These are phyloP conservation scores for Monomorium pharaonis DNA, from an alignment of 1,140 invertebrate genomes.

Conservation along the genomic window DNA sequence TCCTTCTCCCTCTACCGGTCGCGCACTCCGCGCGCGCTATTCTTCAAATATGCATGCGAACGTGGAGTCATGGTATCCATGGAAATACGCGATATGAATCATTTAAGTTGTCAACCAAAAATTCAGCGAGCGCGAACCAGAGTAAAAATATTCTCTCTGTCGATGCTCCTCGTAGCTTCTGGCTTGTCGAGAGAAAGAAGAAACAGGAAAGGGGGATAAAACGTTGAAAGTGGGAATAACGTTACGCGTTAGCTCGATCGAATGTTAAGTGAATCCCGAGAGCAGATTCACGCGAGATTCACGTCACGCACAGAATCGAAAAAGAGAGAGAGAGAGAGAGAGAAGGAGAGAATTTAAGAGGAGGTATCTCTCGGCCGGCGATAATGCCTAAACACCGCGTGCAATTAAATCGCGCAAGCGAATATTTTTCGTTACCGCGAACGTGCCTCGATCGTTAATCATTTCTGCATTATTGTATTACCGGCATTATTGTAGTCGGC, in stretches of 20 bases:
- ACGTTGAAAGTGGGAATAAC: background rate
- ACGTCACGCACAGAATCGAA: background rate
- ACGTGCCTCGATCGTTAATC: conserved; percentile 42
- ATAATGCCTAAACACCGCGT: background rate
- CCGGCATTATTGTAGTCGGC: conserved; percentile 40
- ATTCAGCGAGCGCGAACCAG: background rate
- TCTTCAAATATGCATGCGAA: conserved; percentile 44
- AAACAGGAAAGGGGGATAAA: background rate
- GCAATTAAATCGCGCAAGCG: background rate
- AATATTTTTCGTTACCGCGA: conserved; percentile 18
- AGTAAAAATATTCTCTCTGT: background rate
- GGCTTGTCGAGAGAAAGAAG: background rate
- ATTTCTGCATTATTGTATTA: conserved; percentile 41
- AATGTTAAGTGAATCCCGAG: too few species aligned
- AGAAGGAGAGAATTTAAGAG: too few species aligned
- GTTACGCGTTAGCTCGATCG: background rate
- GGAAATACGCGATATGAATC: conserved; percentile 35
- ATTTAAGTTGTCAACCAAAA: conserved; percentile 35
- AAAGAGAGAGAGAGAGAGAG: too few species aligned
- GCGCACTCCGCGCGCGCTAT: conserved; percentile 1
- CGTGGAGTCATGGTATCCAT: background rate
- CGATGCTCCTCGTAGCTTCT: background rate
- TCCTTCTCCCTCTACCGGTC: background rate
- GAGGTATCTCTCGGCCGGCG: background rate
- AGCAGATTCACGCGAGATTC: conserved; percentile 5